Evolutionary conservation across 2,113 vertebrate genomes (phyloP).

Genomic region (Ibidorhyncha struthersii): DNA sequence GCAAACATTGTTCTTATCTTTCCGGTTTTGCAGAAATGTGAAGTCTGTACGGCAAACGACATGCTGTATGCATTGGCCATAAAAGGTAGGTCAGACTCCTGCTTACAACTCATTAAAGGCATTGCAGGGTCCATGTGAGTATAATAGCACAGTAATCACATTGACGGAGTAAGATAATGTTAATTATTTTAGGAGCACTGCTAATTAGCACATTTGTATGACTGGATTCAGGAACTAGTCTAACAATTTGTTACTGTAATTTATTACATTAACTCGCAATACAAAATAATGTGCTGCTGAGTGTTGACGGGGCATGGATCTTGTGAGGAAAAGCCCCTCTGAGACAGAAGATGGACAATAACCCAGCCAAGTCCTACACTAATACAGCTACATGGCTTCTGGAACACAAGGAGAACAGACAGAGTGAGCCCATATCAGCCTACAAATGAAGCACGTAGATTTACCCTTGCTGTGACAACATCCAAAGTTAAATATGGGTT

Average conservation of each 20-base stretch:
- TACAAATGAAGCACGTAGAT: no score
- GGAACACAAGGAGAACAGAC: no score
- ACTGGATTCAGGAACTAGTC: background rate
- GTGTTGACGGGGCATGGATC: no score
- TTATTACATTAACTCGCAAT: background rate
- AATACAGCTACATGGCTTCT: no score
- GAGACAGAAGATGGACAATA: no score
- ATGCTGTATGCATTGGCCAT: background rate
- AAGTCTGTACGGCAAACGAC: background rate
- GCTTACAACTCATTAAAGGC: background rate
- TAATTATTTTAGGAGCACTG: background rate
- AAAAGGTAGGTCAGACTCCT: background rate
- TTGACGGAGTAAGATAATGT: background rate
- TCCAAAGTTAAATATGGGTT: no score
- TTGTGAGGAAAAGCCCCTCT: no score
- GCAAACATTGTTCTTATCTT: background rate
- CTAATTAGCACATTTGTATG: background rate
- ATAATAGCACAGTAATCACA: background rate
- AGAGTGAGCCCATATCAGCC: no score
- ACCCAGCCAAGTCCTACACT: no score
- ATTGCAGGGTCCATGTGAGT: background rate
- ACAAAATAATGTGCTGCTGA: background rate
- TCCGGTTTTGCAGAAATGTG: background rate
- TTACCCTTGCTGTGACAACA: no score
- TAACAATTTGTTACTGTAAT: background rate